These are phyloP conservation scores for Ailuropoda melanoleuca DNA, from an alignment of 2,113 vertebrate genomes.

Conservation along the genomic window DNA sequence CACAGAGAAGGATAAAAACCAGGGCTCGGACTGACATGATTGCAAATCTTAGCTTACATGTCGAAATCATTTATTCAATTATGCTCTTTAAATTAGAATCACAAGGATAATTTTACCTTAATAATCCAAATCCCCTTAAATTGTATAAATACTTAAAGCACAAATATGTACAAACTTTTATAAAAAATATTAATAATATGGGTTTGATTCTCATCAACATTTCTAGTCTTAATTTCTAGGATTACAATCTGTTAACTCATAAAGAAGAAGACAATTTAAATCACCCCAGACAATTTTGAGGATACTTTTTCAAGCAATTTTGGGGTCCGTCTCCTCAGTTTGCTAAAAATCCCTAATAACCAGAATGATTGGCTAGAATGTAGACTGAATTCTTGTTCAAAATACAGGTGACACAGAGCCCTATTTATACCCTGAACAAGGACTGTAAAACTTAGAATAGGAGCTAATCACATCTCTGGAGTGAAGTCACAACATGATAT, in stretches of 20 bases:
- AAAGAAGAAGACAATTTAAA: neutral
- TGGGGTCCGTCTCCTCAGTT: neutral
- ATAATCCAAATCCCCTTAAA: neutral
- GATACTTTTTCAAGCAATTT: neutral
- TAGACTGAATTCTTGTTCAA: constrained; percentile 19
- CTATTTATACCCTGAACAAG: neutral
- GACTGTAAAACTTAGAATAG: neutral
- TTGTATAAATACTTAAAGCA: neutral
- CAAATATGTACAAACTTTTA: neutral
- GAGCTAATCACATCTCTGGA: neutral
- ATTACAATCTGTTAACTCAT: neutral
- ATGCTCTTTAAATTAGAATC: neutral
- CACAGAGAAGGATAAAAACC: neutral
- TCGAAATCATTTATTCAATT: neutral
- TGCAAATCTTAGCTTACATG: neutral
- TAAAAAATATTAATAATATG: neutral
- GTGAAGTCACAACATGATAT: neutral
- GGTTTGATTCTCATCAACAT: neutral
- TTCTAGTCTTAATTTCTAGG: neutral
- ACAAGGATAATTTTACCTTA: neutral
- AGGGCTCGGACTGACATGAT: neutral
- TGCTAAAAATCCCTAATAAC: neutral
- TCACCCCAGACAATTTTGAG: neutral
- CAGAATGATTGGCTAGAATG: neutral
- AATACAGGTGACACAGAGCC: neutral